Evolutionary conservation across 2,797 vertebrate genomes (phyloP), one percentile per base, ranked within the genome.

Genomic region (Pangasius djambal): DNA sequence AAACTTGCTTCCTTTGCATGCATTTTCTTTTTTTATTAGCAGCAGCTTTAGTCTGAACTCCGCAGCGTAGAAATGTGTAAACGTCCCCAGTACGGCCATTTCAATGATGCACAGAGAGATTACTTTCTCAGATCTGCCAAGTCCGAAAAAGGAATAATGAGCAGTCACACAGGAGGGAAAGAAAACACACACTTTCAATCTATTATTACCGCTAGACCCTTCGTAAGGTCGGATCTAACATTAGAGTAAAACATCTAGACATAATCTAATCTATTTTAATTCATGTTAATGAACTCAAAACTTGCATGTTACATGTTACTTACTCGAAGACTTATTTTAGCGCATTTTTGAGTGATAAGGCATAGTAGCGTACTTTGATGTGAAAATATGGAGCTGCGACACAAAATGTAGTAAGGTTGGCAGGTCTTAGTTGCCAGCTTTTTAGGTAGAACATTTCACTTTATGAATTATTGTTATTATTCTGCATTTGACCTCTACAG

Each of bases 91-190:
- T 44, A 44, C 57, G 44, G 25, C 59, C 37, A 9, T 65, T 83
- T 44, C 37, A 44, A 4, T 48, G 37, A 83, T 65, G 37, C 81
- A 28, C 37, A 44, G 37, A 83, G 57, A 40, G 13, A 63, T 65
- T 59, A 25, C 78, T 12, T 31, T 63, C 10, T 28, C 37, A 31
- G 37, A 44, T 2, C 57, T 2, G 34, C 34, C 12, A 25, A 61
- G 34, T 22, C 57, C 20, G 34, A 83, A 40, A 83, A 83, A 83
- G 79, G 57, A 83, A 40, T 13, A 83, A 83, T 18, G 10, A 61
- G 18, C 31, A 82, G 55, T 59, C 55, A 15, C 5, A 7, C 37
- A 44, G 40, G n/a, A 83, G 15, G 13, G 13, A 65, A 83, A 10
- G 37, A 83, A 85, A 85, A 16, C 15, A 65, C 34, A 4, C 83